These are phyloP conservation scores for Pseudanteris insignis DNA, from an alignment of 2,888 invertebrate genomes.

Conservation along the genomic window DNA sequence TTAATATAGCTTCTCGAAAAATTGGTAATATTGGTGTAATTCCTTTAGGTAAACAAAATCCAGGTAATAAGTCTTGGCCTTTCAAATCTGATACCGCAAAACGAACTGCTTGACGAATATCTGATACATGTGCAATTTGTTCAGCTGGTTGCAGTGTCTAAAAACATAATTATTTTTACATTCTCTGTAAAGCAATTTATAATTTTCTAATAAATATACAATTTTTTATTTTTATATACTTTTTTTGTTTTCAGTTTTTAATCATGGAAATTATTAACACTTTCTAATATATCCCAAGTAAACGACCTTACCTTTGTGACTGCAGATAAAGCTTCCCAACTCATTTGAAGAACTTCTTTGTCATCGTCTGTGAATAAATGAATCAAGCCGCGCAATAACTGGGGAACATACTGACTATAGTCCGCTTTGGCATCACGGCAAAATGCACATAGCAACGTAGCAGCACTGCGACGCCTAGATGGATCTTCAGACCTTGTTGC, in stretches of 20 bases:
- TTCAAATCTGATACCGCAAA: conserved; percentile 89
- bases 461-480: conserved; percentile 80
- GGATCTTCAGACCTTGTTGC: conserved; percentile 74
- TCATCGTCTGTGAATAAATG: conserved; percentile 85
- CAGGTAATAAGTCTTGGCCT: conserved; percentile 81
- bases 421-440: conserved; percentile 90
- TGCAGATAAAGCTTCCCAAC: conserved; percentile 91
- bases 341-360: conserved; percentile 81
- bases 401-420: conserved; percentile 86
- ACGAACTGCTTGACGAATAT: conserved; percentile 91
- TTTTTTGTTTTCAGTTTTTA: too few species aligned
- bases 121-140: conserved; percentile 86
- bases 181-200: too few species aligned
- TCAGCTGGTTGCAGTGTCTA: conserved; percentile 83
- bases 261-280: too few species aligned
- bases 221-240: too few species aligned
- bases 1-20: conserved; percentile 95
- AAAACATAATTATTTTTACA: too few species aligned
- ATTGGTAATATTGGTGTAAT: conserved; percentile 93
- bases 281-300: too few species aligned
- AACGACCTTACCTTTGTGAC: conserved; percentile 83
- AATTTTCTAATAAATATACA: too few species aligned
- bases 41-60: conserved; percentile 93
- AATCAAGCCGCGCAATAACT: conserved; percentile 86
- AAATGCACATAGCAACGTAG: conserved; percentile 87